Percentiles rank a stretch among this genome's conserved stretches.
These are phyloP conservation scores for Bolborhynchus lineola DNA, from an alignment of 2,113 vertebrate genomes.

Conservation along the genomic window DNA sequence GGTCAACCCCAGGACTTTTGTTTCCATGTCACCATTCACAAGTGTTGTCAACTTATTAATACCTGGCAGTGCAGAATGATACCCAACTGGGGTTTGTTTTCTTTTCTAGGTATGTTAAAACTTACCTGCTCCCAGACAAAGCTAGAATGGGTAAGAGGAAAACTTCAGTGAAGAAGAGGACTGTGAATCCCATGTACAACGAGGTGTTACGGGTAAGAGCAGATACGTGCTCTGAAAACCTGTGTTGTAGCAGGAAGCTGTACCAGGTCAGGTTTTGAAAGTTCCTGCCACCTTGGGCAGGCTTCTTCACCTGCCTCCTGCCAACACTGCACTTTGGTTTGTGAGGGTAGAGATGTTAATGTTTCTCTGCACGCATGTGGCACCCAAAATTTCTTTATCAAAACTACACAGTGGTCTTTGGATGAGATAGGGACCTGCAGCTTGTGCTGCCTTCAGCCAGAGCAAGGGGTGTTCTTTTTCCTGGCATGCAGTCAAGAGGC, in stretches of 20 bases:
- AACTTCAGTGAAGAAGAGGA: conserved; percentile 73
- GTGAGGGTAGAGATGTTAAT: neutral
- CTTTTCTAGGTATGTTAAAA: conserved; percentile 72
- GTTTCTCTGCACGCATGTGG: neutral
- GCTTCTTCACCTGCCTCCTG: neutral
- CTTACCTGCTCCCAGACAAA: conserved; percentile 76
- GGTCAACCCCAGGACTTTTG: neutral
- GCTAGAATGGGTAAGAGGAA: conserved; percentile 77
- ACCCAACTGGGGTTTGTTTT: neutral
- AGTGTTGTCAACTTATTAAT: neutral
- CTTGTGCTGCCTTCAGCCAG: neutral
- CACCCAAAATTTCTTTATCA: neutral
- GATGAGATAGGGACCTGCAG: neutral
- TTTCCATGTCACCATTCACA: neutral
- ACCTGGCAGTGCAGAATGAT: neutral
- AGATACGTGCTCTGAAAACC: neutral
- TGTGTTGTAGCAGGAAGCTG: neutral
- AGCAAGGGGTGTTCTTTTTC: neutral
- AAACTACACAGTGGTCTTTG: neutral
- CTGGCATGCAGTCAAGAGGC: rapidly evolving
- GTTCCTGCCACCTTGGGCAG: neutral
- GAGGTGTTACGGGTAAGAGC: conserved; percentile 70
- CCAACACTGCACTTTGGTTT: neutral
- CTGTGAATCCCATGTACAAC: conserved; percentile 71
- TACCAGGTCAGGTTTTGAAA: neutral